Evolutionary conservation across 2,888 invertebrate species (phyloP), one percentile per base, ranked within the genome.

Genomic region (Onthophagus sagittarius): DNA sequence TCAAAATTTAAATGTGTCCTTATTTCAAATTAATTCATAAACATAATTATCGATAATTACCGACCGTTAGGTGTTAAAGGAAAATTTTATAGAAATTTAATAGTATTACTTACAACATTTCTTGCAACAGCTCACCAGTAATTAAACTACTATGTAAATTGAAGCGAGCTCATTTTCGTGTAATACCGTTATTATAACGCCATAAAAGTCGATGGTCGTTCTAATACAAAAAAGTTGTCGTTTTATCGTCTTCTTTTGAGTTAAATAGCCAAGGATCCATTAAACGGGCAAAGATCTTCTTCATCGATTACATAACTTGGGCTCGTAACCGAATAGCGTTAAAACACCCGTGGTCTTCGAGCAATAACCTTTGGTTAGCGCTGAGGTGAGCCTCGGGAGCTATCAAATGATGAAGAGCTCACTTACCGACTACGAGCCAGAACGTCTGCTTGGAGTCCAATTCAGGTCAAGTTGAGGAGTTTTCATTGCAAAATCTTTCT

Each of bases 391-490:
- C 39, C 23, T 23, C 23, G 23, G 23, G 2, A 23, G 23, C 23
- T 23, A 23, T 23, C 11, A 53, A 53, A 11, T 9, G 39, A 53
- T 9, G 39, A 11, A 53, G 39, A 53, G 39, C 23, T 23, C 23
- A 23, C 23, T 23, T 23, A 23, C 23, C 23, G 23, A 23, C 63
- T 71, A 71, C 15, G 64, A 64, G 31, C 15, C 39, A 31, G 33
- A 62, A 39, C 15, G 11, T 64, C 23, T 62, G 23, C 63, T 63
- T 65, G 5, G 23, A 9, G 7, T 63, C 15, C 15, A 33, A 71
- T 71, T 71, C 65, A 53, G 71, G 71, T 65, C 71, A 71, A 71
- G 71, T 71, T 71, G 65, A 65, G 11, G 33, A 63, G 64, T 71
- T 71, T 65, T 64, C 64, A 71, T 71, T 39, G 65, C 39, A 71